phyloP scores from a whole-genome alignment of 2,888 invertebrate species.

The Palloptera scutellata region DNA sequence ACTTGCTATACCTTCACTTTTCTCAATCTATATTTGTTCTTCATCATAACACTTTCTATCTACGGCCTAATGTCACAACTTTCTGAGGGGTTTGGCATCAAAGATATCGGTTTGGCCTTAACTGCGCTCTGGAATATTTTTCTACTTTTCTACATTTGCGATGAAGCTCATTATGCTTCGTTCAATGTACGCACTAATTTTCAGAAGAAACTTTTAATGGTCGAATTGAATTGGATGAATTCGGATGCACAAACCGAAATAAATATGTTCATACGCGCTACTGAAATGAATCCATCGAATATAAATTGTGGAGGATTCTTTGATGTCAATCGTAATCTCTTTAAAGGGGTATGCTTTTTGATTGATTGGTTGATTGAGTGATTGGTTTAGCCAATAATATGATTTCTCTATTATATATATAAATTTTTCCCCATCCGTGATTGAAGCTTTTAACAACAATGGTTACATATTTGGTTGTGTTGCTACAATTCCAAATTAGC shows the following conservation, averaged over 20 bases:
- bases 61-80: conserved; percentile 78
- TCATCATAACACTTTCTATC: conserved; percentile 77
- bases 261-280: conserved; percentile 78
- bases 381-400: too few species aligned
- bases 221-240: conserved; percentile 80
- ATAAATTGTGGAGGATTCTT: conserved; percentile 79
- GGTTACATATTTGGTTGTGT: conserved; percentile 79
- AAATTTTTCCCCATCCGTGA: too few species aligned
- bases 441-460: conserved; percentile 74
- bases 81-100: conserved; percentile 76
- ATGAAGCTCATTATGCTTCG: conserved; percentile 78
- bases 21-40: conserved; percentile 74
- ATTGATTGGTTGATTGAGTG: too few species aligned
- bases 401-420: too few species aligned
- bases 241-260: conserved; percentile 79
- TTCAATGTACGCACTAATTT: conserved; percentile 77
- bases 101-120: conserved; percentile 75
- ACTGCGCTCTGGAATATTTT: conserved; percentile 73
- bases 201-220: conserved; percentile 77
- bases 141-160: conserved; percentile 76
- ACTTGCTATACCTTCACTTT: conserved; percentile 76
- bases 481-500: conserved; percentile 79
- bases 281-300: conserved; percentile 79
- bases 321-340: conserved; percentile 75
- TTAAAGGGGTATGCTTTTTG: conserved; percentile 70